Evolutionary conservation across 2,113 vertebrate genomes (phyloP).

Genomic region (Gallinago paraguaiae): DNA sequence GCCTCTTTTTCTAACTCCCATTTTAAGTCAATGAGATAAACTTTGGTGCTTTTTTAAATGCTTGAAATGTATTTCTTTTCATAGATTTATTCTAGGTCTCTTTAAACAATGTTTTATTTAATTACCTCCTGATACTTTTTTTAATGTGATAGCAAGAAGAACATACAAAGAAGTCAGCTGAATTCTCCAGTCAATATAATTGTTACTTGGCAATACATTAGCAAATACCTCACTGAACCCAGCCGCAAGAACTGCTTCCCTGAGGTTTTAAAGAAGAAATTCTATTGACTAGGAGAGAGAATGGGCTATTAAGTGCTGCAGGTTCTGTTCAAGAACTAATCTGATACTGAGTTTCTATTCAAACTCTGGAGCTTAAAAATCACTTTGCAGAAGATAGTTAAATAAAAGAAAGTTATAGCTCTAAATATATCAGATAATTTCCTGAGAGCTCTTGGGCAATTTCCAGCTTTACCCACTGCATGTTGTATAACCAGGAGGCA

Average conservation of each 20-base stretch:
- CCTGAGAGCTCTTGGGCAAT: background rate
- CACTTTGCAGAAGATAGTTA: conserved; percentile 5
- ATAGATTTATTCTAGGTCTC: background rate
- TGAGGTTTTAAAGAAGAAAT: conserved; percentile 28
- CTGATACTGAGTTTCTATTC: background rate
- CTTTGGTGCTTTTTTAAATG: background rate
- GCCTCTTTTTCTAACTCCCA: background rate
- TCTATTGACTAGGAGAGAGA: background rate
- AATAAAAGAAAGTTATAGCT: conserved; percentile 14
- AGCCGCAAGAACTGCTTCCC: background rate
- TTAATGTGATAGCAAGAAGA: background rate
- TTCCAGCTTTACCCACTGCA: background rate
- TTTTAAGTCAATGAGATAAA: background rate
- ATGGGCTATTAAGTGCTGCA: background rate
- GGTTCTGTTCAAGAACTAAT: conserved; percentile 2
- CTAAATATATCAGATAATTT: conserved; percentile 6
- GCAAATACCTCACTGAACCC: background rate
- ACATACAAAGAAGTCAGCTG: background rate
- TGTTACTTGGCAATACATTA: background rate
- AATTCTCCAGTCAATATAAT: background rate
- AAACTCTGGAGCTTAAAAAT: conserved; percentile 1
- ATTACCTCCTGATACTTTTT: background rate
- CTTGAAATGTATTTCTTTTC: background rate
- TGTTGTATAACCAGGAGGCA: background rate
- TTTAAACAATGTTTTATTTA: background rate